Evolutionary conservation across 2,888 invertebrate genomes (phyloP), one percentile per base, ranked within the genome.

Genomic region (Hipparchia semele): DNA sequence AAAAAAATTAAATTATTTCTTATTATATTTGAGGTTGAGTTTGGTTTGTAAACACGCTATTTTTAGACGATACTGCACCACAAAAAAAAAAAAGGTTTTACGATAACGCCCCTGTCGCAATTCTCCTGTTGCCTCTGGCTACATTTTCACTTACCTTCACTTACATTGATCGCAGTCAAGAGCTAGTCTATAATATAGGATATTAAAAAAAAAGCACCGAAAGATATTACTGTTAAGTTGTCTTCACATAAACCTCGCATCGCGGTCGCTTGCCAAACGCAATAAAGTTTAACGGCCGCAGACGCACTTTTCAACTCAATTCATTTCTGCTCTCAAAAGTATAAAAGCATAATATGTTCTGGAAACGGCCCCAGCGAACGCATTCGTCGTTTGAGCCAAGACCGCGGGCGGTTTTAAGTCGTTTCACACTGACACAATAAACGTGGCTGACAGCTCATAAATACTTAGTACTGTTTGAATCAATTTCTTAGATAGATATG

Each of bases 211-310:
- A 23, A 23, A 23, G n/a, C 23, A 23, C 23, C 23, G 23, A 23
- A 23, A 23, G 23, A 23, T 23, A 23, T 23, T 23, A 23, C 23
- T 23, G 23, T 23, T 58, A 58, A 13, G 23, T 58, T 45, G 46
- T 67, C 53, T 71, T 59, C 71, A 67, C 58, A 71, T 67, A 45
- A 33, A 33, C 46, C 61, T n/a, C 56, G 67, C 60, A 54, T 56
- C 61, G 67, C 39, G 51, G 68, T 12, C 68, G 58, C 51, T 10
- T 64, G 68, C 68, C 62, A 51, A 62, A 33, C 68, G 68, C 68
- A 53, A 68, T 72, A 68, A 72, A 62, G 68, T 49, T 72, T 56
- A 64, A 72, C 51, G 56, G 46, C 54, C 49, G 62, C 64, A 65
- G 53, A 65, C 65, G 65, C 65, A 65, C 65, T 65, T 65, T 65